A percentile compares a stretch with the other conserved stretches of the same genome.
phyloP scores from a whole-genome alignment of 2,888 invertebrate genomes.

The Malacosoma neustria region DNA sequence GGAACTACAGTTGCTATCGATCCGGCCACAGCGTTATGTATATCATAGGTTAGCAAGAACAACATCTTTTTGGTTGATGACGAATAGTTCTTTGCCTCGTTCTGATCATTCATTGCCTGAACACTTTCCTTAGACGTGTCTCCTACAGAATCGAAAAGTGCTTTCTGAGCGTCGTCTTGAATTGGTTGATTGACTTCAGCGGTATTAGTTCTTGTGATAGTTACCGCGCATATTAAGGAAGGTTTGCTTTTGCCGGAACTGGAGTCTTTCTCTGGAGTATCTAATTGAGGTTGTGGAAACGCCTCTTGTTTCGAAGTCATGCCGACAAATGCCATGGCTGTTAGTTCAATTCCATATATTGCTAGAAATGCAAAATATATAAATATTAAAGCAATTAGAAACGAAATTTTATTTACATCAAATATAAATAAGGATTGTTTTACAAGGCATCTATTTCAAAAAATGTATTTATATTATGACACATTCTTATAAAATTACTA shows the following conservation, averaged over 20 bases:
- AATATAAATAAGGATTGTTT: too few relatives aligned
- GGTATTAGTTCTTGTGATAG: constrained; percentile 43
- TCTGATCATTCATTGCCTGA: constrained; percentile 85
- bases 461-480: too few relatives aligned
- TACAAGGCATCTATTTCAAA: too few relatives aligned
- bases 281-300: constrained; percentile 46
- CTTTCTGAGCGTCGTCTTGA: constrained; percentile 56
- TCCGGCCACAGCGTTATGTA: constrained; percentile 76
- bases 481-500: too few relatives aligned
- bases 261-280: constrained; percentile 47
- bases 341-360: constrained; percentile 55
- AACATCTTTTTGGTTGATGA: constrained; percentile 55
- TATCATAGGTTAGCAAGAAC: constrained; percentile 81
- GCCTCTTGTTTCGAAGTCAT: constrained; percentile 50
- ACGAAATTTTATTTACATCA: too few relatives aligned
- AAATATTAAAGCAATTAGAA: constrained; percentile 3
- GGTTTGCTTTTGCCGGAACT: constrained; percentile 46
- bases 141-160: constrained; percentile 52
- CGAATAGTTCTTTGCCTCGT: constrained; percentile 77
- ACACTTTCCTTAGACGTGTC: constrained; percentile 64
- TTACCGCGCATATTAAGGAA: constrained; percentile 55
- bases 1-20: constrained; percentile 59
- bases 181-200: constrained; percentile 43
- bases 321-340: constrained; percentile 63
- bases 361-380: constrained; percentile 29